Conservation (phyloP, 2,888 invertebrate species). For the Carcina quercana region DNA sequence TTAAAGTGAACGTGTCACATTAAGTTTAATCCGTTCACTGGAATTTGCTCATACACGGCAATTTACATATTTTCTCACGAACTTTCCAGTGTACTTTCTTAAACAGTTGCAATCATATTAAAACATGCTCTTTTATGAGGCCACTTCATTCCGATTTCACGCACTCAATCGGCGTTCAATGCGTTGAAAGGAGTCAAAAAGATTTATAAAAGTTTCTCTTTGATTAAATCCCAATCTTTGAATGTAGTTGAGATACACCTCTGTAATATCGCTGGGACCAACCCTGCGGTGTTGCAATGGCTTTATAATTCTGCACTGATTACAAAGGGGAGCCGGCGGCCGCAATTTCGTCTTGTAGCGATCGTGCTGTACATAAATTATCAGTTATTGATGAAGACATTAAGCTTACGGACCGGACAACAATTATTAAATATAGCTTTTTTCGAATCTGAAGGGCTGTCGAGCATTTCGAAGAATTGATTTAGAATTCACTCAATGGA, state of each 20-base stretch:
- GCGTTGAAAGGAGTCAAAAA: neutral
- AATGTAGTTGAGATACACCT: conserved; percentile 43
- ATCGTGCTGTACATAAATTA: conserved; percentile 73
- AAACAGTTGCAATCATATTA: too few relatives aligned
- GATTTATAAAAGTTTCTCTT: neutral
- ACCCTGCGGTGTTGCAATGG: conserved; percentile 64
- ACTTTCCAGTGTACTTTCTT: neutral
- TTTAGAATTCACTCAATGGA: too few relatives aligned
- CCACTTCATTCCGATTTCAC: too few relatives aligned
- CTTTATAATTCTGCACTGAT: conserved; percentile 72
- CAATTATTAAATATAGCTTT: conserved; percentile 45
- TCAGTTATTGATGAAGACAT: conserved; percentile 75
- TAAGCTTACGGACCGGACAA: conserved; percentile 56
- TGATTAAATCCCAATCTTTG: conserved; percentile 20
- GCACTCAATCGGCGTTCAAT: too few relatives aligned
- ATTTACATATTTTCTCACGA: too few relatives aligned
- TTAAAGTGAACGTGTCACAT: too few relatives aligned
- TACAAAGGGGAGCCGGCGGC: conserved; percentile 77
- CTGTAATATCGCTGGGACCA: conserved; percentile 44
- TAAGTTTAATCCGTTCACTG: too few relatives aligned
- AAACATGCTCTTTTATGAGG: too few relatives aligned
- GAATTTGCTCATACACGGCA: too few relatives aligned
- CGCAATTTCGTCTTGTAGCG: conserved; percentile 73
- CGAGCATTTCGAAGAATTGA: too few relatives aligned
- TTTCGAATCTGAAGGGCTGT: conserved; percentile 26